Conservation (phyloP, 2,113 vertebrate species). For the Melozone crissalis region DNA sequence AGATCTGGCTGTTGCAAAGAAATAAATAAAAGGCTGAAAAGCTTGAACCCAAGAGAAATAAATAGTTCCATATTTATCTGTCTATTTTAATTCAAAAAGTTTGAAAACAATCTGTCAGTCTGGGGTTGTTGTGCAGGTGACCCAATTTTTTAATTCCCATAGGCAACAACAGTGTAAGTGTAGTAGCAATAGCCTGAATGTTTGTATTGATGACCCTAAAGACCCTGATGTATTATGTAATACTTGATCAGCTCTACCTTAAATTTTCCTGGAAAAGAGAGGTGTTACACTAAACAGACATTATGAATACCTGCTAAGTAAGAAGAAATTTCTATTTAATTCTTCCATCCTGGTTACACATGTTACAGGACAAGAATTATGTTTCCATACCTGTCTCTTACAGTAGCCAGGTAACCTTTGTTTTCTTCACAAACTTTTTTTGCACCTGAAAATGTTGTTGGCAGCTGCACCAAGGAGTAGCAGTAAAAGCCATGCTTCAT, state of each 20-base stretch:
- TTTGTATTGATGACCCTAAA: background rate
- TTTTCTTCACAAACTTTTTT: slow-evolving; percentile 77
- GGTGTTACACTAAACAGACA: too few relatives aligned
- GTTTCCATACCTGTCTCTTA: slow-evolving; percentile 82
- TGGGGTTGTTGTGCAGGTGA: accelerated
- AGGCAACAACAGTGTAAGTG: background rate
- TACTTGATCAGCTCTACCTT: background rate
- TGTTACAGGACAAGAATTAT: background rate
- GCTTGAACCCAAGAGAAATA: background rate
- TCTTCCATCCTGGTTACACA: background rate
- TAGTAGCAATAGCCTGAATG: background rate
- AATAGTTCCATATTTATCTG: background rate
- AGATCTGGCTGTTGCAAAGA: background rate
- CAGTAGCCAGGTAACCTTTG: slow-evolving; percentile 74
- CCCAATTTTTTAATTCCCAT: background rate
- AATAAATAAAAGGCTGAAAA: background rate
- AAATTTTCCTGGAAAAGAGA: background rate
- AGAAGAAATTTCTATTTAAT: background rate
- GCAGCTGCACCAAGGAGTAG: slow-evolving; percentile 80
- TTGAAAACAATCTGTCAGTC: background rate
- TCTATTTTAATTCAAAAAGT: background rate
- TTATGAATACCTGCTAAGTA: background rate
- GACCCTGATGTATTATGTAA: background rate
- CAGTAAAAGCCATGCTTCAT: slow-evolving; percentile 82
- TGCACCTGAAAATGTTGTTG: slow-evolving; percentile 82